Evolutionary conservation across 2,797 vertebrate species (phyloP).

Genomic region (Eremophila alpestris): DNA sequence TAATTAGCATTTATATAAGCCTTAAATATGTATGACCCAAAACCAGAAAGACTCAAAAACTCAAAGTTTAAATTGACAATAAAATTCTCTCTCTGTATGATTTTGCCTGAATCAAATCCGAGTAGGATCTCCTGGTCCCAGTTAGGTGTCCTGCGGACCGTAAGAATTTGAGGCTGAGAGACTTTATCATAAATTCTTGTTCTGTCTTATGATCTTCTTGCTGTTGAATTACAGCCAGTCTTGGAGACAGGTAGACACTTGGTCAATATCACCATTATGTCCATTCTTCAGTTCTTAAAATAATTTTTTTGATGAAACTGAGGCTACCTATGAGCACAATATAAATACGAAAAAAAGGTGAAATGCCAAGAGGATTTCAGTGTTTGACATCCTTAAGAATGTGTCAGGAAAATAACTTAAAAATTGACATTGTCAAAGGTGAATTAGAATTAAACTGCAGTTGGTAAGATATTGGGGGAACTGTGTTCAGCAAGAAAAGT

Average conservation of each 20-base stretch:
- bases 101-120: background rate
- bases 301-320: background rate
- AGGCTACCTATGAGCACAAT: background rate
- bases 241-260: background rate
- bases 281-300: background rate
- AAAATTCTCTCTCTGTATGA: background rate
- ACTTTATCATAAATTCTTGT: background rate
- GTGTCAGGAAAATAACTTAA: background rate
- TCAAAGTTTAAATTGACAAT: background rate
- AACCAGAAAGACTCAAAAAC: background rate
- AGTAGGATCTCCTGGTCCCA: background rate
- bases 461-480: background rate
- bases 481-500: background rate
- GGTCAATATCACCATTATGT: background rate
- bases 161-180: background rate
- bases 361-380: background rate
- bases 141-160: background rate
- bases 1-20: background rate
- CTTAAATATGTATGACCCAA: background rate
- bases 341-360: background rate
- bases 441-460: background rate
- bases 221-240: background rate
- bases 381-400: background rate
- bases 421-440: background rate
- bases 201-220: background rate